Conservation (phyloP, 2,113 vertebrate genomes). For the Rhinogobius similis region DNA sequence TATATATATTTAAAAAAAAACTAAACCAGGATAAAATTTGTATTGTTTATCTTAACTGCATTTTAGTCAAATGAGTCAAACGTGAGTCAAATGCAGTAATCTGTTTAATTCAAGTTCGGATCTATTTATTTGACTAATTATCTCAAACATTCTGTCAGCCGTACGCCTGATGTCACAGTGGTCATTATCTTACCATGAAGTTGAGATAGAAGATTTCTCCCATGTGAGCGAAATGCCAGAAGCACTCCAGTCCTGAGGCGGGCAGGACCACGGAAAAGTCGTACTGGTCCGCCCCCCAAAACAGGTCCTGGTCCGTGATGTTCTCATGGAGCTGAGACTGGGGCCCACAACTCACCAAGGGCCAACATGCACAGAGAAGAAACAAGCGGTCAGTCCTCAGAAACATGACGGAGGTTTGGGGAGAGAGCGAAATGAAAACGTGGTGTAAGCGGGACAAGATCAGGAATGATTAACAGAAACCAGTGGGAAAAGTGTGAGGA, state of each 20-base stretch:
- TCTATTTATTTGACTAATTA: neutral
- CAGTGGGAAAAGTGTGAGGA: constrained; percentile 48
- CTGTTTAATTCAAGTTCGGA: too few species aligned
- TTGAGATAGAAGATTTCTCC: constrained; percentile 87
- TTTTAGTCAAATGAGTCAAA: too few species aligned
- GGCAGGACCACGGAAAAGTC: constrained; percentile 86
- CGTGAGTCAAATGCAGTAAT: too few species aligned
- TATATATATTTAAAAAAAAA: too few species aligned
- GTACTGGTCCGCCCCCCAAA: constrained; percentile 81
- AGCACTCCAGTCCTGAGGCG: constrained; percentile 78
- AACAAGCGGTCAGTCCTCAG: neutral
- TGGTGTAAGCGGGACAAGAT: neutral
- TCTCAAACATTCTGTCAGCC: too few species aligned
- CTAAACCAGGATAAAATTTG: too few species aligned
- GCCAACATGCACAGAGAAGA: constrained; percentile 53
- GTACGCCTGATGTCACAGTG: neutral
- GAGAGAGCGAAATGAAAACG: neutral
- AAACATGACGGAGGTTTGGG: constrained; percentile 39
- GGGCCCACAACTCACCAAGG: constrained; percentile 50
- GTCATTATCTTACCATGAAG: constrained; percentile 82
- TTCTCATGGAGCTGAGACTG: constrained; percentile 48
- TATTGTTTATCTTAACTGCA: too few species aligned
- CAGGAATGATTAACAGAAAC: constrained; percentile 55
- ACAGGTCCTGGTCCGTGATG: constrained; percentile 73
- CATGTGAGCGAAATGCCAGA: constrained; percentile 90